Evolutionary conservation across 2,113 vertebrate genomes (phyloP).

Genomic region (Jaculus jaculus): DNA sequence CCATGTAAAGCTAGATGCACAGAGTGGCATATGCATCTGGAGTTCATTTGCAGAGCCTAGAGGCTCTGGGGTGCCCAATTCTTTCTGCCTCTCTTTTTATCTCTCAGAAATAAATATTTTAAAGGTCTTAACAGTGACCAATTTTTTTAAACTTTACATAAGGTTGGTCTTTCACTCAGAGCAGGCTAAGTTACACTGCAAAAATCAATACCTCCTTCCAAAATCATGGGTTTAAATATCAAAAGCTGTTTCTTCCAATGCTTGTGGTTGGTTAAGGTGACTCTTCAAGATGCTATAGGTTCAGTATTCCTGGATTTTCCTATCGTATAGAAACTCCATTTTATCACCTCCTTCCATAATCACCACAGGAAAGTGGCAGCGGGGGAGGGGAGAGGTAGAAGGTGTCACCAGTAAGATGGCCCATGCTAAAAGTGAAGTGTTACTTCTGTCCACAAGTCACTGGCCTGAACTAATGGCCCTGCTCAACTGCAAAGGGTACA

Average conservation of each 20-base stretch:
- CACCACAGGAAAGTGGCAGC: no score
- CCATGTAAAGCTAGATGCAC: no score
- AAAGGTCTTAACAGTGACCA: no score
- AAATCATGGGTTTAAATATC: not conserved
- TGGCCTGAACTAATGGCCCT: not conserved
- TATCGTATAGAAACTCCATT: not conserved
- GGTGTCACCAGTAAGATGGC: not conserved
- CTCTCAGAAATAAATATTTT: no score
- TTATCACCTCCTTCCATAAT: not conserved
- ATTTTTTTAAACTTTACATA: not conserved
- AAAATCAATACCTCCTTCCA: not conserved
- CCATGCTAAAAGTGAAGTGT: not conserved
- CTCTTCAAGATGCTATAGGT: not conserved
- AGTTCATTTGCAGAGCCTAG: no score
- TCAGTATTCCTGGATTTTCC: not conserved
- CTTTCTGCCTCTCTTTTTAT: no score
- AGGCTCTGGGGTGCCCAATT: no score
- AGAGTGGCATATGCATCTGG: no score
- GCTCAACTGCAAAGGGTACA: not conserved
- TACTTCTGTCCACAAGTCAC: not conserved
- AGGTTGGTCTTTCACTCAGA: not conserved
- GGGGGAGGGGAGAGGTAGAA: not conserved
- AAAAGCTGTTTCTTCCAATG: not conserved
- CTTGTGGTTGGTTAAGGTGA: not conserved
- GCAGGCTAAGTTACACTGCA: not conserved